These are phyloP conservation scores for Stylophora pistillata DNA, from an alignment of 64 coral and sea anemone species.

Conservation along the genomic window DNA sequence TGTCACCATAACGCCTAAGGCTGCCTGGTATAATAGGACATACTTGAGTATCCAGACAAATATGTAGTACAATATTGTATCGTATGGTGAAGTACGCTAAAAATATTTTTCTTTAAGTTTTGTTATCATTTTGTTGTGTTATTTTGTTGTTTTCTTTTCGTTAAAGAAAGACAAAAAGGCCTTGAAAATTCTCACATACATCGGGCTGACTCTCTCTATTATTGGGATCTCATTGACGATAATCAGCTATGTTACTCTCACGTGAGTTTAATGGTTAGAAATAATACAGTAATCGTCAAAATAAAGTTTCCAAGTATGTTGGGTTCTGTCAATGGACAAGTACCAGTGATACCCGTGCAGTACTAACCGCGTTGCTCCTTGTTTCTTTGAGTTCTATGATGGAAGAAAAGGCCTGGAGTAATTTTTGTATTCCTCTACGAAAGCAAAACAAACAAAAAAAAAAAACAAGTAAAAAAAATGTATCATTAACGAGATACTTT, in stretches of 20 bases:
- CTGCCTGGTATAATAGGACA: no score
- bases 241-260: conserved; percentile 29
- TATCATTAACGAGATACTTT: no score
- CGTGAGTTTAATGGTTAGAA: neutral
- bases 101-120: neutral
- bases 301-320: neutral
- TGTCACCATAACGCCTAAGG: neutral
- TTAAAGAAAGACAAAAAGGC: conserved; percentile 2
- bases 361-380: no score
- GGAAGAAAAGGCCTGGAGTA: no score
- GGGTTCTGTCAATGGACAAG: no score
- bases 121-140: neutral
- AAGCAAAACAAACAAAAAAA: no score
- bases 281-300: neutral
- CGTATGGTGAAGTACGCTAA: neutral
- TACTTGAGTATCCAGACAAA: neutral
- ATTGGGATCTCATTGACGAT: conserved; percentile 44
- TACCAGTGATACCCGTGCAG: no score
- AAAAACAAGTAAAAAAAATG: no score
- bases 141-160: neutral
- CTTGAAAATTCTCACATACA: conserved; percentile 24
- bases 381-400: no score
- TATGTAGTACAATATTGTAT: no score
- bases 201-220: conserved; percentile 33
- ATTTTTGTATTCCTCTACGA: no score